Conservation (phyloP, 2,888 invertebrate genomes). For the Shargacucullia verbasci region DNA sequence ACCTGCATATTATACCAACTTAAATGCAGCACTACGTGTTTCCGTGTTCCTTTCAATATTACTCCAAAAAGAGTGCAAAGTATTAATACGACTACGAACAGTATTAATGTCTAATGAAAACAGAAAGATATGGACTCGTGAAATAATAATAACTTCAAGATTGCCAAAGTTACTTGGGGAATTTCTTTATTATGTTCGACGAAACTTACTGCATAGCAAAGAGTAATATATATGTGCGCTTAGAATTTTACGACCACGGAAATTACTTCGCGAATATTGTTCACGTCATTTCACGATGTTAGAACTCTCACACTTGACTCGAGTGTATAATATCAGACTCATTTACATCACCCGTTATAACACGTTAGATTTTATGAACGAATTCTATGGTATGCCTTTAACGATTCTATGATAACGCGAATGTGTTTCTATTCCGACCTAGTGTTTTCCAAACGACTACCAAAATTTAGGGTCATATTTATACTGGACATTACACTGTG, state of each 20-base stretch:
- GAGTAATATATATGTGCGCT: constrained; percentile 43
- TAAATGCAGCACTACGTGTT: too few relatives aligned
- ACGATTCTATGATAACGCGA: constrained; percentile 28
- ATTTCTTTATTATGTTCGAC: constrained; percentile 53
- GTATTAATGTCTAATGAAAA: constrained; percentile 44
- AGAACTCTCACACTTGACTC: constrained; percentile 47
- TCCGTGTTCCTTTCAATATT: neutral
- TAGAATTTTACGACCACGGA: constrained; percentile 54
- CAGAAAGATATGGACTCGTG: constrained; percentile 36
- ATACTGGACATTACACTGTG: constrained; percentile 24
- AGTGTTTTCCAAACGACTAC: constrained; percentile 37
- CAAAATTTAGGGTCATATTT: constrained; percentile 36
- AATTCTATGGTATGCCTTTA: constrained; percentile 24
- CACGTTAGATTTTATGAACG: constrained; percentile 51
- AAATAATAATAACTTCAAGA: constrained; percentile 56
- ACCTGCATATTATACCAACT: too few relatives aligned
- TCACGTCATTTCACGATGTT: constrained; percentile 53
- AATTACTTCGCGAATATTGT: constrained; percentile 60
- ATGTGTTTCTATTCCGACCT: constrained; percentile 18
- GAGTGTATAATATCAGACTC: constrained; percentile 36
- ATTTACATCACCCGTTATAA: constrained; percentile 50
- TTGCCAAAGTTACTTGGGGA: constrained; percentile 56
- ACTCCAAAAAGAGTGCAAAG: constrained; percentile 2
- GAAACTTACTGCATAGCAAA: constrained; percentile 53
- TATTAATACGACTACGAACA: constrained; percentile 22